Percentiles rank a stretch among this genome's conserved stretches.
Evolutionary conservation across 1,140 invertebrate genomes (phyloP).

Genomic region (Platyura marginata): DNA sequence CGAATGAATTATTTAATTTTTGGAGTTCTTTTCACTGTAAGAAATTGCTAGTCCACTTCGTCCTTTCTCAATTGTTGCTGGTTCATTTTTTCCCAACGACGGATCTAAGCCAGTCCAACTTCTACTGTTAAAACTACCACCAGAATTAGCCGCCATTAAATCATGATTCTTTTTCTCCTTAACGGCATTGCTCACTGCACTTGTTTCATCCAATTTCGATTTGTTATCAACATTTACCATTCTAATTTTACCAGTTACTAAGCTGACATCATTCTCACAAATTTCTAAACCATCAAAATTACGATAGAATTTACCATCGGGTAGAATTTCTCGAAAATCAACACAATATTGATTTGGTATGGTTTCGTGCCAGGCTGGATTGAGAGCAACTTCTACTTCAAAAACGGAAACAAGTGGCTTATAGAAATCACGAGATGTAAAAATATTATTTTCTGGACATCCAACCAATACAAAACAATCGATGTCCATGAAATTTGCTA

Average conservation of each 20-base stretch:
- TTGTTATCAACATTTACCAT: constrained; percentile 13
- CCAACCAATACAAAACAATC: constrained; percentile 81
- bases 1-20: too few relatives aligned
- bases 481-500: constrained; percentile 70
- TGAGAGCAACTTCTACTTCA: constrained; percentile 80
- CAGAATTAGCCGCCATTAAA: constrained; percentile 30
- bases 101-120: constrained; percentile 58
- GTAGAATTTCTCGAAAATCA: constrained; percentile 58
- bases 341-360: constrained; percentile 42
- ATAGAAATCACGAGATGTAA: constrained; percentile 70
- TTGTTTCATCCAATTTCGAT: constrained; percentile 15
- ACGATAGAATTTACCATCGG: constrained; percentile 34
- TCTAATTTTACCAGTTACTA: constrained; percentile 45
- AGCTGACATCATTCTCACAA: constrained; percentile 37
- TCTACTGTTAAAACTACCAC: constrained; percentile 37
- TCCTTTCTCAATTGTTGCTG: constrained; percentile 37
- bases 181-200: constrained; percentile 13
- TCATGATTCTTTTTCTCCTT: constrained; percentile 24
- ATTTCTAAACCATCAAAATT: constrained; percentile 28
- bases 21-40: constrained; percentile 26
- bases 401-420: constrained; percentile 81
- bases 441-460: constrained; percentile 73
- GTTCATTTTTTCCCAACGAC: constrained; percentile 42
- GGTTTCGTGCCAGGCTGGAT: constrained; percentile 35
- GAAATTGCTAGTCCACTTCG: constrained; percentile 39